Conservation (phyloP, 2,113 vertebrate genomes). For the Platysternon megacephalum region DNA sequence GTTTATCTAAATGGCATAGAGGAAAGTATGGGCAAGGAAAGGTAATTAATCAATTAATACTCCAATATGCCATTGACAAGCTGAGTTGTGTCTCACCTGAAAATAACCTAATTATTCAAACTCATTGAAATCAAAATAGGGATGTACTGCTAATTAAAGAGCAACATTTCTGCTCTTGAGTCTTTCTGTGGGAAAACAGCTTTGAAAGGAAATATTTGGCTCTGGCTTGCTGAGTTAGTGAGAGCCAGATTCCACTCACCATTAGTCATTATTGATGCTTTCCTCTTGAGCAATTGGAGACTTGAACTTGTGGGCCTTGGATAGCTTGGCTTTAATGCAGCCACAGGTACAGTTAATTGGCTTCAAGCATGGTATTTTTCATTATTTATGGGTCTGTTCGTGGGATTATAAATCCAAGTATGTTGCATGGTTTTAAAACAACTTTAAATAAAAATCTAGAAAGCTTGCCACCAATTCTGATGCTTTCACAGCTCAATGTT, state of each 20-base stretch:
- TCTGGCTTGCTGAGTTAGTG: neutral
- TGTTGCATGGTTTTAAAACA: neutral
- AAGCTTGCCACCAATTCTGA: neutral
- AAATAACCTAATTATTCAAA: conserved; percentile 8
- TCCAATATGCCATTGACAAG: neutral
- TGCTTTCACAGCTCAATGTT: neutral
- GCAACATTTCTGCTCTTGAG: neutral
- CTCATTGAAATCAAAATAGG: neutral
- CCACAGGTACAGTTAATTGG: neutral
- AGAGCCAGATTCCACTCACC: neutral
- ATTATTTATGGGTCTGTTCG: neutral
- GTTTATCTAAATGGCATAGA: neutral
- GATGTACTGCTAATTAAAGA: neutral
- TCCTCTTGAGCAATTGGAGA: neutral
- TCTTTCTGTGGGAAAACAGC: neutral
- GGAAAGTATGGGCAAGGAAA: neutral
- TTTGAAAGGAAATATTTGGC: conserved; percentile 3
- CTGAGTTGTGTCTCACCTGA: neutral
- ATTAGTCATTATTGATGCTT: neutral
- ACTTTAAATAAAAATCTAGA: neutral
- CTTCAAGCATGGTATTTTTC: neutral
- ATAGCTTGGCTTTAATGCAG: neutral
- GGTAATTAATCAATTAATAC: neutral
- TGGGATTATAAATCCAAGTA: neutral
- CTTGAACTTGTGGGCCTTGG: neutral